These are phyloP conservation scores for Charanyca ferruginea DNA, from an alignment of 2,888 invertebrate species.

Conservation along the genomic window DNA sequence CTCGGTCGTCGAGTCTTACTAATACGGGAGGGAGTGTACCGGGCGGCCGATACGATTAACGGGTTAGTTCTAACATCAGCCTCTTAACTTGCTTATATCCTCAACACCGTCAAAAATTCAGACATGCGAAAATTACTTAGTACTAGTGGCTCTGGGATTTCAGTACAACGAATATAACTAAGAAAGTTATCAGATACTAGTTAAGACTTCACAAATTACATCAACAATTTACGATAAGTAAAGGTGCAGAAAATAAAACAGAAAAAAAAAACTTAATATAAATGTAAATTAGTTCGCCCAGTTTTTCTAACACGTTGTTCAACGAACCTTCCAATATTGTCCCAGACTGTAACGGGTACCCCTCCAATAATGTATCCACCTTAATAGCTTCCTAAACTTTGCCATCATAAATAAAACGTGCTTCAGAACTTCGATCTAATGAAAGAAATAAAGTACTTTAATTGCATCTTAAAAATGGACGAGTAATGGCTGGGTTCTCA, in stretches of 20 bases:
- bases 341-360: constrained; percentile 47
- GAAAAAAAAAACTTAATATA: constrained; percentile 36
- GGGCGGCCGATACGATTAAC: no score
- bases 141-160: no score
- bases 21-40: no score
- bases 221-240: constrained; percentile 7
- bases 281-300: constrained; percentile 35
- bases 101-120: no score
- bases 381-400: constrained; percentile 68
- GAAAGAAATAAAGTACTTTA: constrained; percentile 81
- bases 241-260: constrained; percentile 20
- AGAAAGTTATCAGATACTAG: background rate
- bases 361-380: constrained; percentile 63
- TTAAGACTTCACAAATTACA: background rate
- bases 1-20: no score
- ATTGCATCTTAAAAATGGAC: constrained; percentile 79
- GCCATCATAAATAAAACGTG: constrained; percentile 75
- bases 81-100: no score
- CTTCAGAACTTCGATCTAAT: constrained; percentile 77
- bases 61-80: no score
- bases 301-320: constrained; percentile 26
- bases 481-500: constrained; percentile 59
- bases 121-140: no score
- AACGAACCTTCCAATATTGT: constrained; percentile 36
- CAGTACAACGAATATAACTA: no score